Evolutionary conservation across 2,888 invertebrate genomes (phyloP).

Genomic region (Patella pellucida): DNA sequence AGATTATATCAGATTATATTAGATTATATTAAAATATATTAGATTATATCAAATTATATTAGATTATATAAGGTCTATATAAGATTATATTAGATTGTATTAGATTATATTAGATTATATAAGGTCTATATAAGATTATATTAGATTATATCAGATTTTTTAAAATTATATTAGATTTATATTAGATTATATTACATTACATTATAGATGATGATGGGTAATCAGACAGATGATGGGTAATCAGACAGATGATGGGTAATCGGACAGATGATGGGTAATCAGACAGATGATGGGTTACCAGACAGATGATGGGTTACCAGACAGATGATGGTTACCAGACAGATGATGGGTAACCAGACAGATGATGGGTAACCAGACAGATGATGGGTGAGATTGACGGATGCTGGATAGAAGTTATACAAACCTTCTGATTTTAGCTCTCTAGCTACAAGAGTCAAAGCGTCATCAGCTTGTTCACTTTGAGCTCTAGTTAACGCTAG

Average conservation of each 20-base stretch:
- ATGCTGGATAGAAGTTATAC: not conserved
- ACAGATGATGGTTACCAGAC: not conserved
- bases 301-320: not conserved
- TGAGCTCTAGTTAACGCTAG: slow-evolving; percentile 62
- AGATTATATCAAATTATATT: no score
- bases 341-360: not conserved
- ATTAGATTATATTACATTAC: no score
- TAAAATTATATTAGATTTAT: no score
- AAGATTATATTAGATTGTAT: no score
- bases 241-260: not conserved
- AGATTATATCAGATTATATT: no score
- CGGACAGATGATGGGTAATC: not conserved
- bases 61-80: no score
- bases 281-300: not conserved
- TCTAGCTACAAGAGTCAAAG: slow-evolving; percentile 45
- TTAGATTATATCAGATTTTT: no score
- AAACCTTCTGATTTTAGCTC: not conserved
- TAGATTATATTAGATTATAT: no score
- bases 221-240: not conserved
- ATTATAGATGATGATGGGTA: no score
- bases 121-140: no score
- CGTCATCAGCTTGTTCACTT: slow-evolving; percentile 44
- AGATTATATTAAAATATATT: no score
- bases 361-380: not conserved
- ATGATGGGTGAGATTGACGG: not conserved